phyloP scores from a whole-genome alignment of 2,888 invertebrate species.

The Seira musarum region DNA sequence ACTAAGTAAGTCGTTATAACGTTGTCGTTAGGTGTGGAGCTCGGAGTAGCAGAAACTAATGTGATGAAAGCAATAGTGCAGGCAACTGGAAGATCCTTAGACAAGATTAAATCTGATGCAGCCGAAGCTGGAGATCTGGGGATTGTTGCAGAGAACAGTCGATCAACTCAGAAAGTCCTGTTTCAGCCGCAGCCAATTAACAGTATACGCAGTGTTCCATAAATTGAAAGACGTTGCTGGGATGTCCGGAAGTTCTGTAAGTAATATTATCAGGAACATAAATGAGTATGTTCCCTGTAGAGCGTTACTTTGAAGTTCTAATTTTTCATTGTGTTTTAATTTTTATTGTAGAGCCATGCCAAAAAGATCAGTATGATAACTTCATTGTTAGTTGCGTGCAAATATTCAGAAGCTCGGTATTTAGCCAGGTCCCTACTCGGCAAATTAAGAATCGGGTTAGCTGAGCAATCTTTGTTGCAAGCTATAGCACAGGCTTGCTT shows the following conservation, averaged over 20 bases:
- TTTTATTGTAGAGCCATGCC: constrained; percentile 58
- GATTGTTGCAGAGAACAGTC: constrained; percentile 88
- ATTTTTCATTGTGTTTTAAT: constrained; percentile 3
- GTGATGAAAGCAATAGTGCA: constrained; percentile 95
- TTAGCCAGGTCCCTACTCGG: constrained; percentile 92
- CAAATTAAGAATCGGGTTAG: constrained; percentile 95
- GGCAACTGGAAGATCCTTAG: constrained; percentile 87
- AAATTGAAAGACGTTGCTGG: constrained; percentile 90
- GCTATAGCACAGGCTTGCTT: constrained; percentile 90
- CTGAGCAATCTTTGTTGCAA: constrained; percentile 94
- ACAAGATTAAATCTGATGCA: constrained; percentile 84
- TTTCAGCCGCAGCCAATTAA: constrained; percentile 86
- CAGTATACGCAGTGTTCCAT: constrained; percentile 82
- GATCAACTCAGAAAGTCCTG: constrained; percentile 89
- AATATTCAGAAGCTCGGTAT: constrained; percentile 89
- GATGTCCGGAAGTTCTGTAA: constrained; percentile 84
- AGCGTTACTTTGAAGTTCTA: not conserved
- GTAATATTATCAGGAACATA: constrained; percentile 68
- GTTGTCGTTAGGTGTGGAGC: constrained; percentile 77
- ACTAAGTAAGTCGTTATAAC: not conserved
- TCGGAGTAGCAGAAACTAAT: constrained; percentile 95
- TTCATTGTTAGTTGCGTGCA: constrained; percentile 92
- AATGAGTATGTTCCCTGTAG: not conserved
- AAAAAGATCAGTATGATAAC: constrained; percentile 95
- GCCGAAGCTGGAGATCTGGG: constrained; percentile 90